These are phyloP conservation scores for Puma concolor DNA, from an alignment of 2,113 vertebrate genomes.

Conservation along the genomic window DNA sequence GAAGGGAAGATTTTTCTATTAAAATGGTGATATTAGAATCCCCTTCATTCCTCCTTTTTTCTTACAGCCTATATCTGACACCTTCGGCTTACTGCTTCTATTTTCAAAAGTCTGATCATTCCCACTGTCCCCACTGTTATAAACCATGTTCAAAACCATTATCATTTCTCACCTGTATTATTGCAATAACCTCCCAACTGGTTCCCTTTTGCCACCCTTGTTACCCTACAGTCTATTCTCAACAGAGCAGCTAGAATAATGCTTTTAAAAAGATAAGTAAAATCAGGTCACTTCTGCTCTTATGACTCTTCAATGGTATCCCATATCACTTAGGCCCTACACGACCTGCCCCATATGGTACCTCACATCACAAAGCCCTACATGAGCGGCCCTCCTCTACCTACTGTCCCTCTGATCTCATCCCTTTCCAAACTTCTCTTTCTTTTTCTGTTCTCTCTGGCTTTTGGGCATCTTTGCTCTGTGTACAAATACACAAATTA, in stretches of 20 bases:
- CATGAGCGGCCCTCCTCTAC: not conserved
- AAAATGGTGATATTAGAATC: not conserved
- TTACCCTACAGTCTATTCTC: not conserved
- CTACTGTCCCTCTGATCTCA: not conserved
- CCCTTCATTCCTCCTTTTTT: not conserved
- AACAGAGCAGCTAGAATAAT: not conserved
- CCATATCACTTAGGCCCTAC: not conserved
- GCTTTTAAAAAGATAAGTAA: constrained; percentile 16
- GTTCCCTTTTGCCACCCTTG: not conserved
- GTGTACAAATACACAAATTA: not conserved
- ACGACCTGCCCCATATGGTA: not conserved
- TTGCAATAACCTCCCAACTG: not conserved
- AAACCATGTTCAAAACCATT: not conserved
- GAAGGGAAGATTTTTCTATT: constrained; percentile 17
- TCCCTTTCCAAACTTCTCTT: not conserved
- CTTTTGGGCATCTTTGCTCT: not conserved
- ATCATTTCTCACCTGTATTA: not conserved
- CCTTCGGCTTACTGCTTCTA: not conserved
- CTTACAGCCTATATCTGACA: not conserved
- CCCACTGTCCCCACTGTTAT: not conserved
- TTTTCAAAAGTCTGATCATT: constrained; percentile 28
- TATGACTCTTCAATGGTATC: not conserved
- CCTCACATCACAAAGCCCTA: not conserved
- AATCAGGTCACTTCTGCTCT: constrained; percentile 2
- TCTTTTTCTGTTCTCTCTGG: not conserved